Conservation (phyloP, 2,888 invertebrate genomes). For the Microctonus aethiopoides region DNA sequence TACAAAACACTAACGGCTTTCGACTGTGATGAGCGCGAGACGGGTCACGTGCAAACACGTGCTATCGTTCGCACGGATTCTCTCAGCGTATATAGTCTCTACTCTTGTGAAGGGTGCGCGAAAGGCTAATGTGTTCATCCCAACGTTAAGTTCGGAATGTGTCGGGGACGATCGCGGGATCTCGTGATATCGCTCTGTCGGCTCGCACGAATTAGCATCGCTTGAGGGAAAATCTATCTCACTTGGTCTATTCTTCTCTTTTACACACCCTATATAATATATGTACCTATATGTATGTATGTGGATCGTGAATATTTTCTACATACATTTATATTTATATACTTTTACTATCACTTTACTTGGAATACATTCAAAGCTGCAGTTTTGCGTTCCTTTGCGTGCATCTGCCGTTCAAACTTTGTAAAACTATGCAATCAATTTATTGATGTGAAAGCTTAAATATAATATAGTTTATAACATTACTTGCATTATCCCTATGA, state of each 20-base stretch:
- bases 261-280: not conserved
- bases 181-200: slow-evolving; percentile 22
- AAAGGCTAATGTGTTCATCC: slow-evolving; percentile 37
- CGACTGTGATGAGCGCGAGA: slow-evolving; percentile 33
- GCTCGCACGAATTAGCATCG: slow-evolving; percentile 17
- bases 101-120: slow-evolving; percentile 28
- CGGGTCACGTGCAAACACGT: slow-evolving; percentile 44
- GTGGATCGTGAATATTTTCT: not conserved
- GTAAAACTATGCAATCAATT: not conserved
- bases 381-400: not conserved
- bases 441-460: not conserved
- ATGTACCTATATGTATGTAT: no score
- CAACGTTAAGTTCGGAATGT: slow-evolving; percentile 17
- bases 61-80: slow-evolving; percentile 45
- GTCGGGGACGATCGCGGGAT: slow-evolving; percentile 1
- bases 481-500: no score
- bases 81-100: slow-evolving; percentile 3
- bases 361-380: not conserved
- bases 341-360: not conserved
- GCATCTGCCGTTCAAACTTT: not conserved
- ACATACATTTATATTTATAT: not conserved
- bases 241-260: not conserved
- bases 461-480: no score
- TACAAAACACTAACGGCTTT: slow-evolving; percentile 35
- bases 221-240: not conserved